Conservation (phyloP, 2,888 invertebrate genomes). For the Toxonevra muliebris region DNA sequence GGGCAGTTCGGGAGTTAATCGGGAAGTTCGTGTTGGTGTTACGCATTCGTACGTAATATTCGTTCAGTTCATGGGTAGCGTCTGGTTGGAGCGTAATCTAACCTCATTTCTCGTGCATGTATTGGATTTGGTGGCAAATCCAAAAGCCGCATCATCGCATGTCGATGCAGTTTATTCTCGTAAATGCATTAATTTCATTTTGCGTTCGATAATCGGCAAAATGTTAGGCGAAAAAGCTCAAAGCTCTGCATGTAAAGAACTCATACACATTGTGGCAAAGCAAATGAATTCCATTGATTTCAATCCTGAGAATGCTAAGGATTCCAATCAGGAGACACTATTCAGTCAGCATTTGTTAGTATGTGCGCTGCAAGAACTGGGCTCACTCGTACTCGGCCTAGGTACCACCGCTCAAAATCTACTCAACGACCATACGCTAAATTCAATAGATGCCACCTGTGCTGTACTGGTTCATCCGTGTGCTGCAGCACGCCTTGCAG, state of each 20-base stretch:
- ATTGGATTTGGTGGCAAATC: constrained; percentile 92
- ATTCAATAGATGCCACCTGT: constrained; percentile 71
- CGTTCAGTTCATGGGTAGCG: constrained; percentile 90
- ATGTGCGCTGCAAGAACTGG: constrained; percentile 92
- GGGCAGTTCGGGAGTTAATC: constrained; percentile 89
- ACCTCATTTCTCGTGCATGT: constrained; percentile 87
- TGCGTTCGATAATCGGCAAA: constrained; percentile 90
- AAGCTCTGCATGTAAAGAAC: constrained; percentile 92
- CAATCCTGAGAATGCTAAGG: constrained; percentile 91
- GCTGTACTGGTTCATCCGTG: constrained; percentile 90
- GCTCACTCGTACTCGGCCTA: constrained; percentile 86
- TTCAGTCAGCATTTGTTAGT: constrained; percentile 91
- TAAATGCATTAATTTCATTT: constrained; percentile 95
- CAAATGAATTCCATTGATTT: constrained; percentile 96
- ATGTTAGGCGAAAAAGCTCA: constrained; percentile 98
- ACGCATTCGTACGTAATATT: constrained; percentile 98
- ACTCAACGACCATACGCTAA: constrained; percentile 86
- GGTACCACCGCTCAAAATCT: constrained; percentile 95
- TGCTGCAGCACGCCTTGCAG: constrained; percentile 90
- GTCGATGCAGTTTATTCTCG: constrained; percentile 98
- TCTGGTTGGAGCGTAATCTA: constrained; percentile 94
- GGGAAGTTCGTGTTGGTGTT: constrained; percentile 96
- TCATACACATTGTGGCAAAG: constrained; percentile 88
- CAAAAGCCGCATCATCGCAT: constrained; percentile 94
- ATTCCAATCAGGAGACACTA: constrained; percentile 88